These are phyloP conservation scores for Antedon mediterranea DNA, from an alignment of 53 echinoderm and acorn worm genomes.

Conservation along the genomic window DNA sequence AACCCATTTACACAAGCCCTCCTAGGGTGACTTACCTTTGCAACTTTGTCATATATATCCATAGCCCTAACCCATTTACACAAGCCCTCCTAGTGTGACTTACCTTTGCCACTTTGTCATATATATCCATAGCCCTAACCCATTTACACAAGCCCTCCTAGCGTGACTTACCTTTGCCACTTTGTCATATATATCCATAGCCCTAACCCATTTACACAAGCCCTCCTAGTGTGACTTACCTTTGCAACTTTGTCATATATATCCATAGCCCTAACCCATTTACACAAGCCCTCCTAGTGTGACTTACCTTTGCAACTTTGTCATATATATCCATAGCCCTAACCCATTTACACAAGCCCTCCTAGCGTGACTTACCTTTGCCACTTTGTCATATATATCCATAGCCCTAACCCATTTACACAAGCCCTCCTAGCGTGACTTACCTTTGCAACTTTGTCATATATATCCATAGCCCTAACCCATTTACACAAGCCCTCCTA, in stretches of 20 bases:
- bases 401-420: conserved; percentile 95
- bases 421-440: no score
- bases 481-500: conserved; percentile 48
- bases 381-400: conserved; percentile 88
- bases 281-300: no score
- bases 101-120: conserved; percentile 96
- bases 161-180: conserved; percentile 94
- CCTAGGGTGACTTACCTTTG: conserved; percentile 76
- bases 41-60: conserved; percentile 88
- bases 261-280: conserved; percentile 94
- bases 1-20: conserved; percentile 85
- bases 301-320: conserved; percentile 88
- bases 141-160: conserved; percentile 48
- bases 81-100: no score
- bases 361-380: conserved; percentile 76
- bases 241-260: conserved; percentile 90
- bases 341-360: conserved; percentile 85
- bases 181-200: conserved; percentile 90
- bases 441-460: conserved; percentile 96
- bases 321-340: conserved; percentile 92
- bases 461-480: conserved; percentile 92
- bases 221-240: conserved; percentile 46
- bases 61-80: conserved; percentile 95
- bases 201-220: conserved; percentile 93
- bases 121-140: conserved; percentile 92